phyloP scores from a whole-genome alignment of 2,113 vertebrate species.

The Melanostigma gelatinosum region DNA sequence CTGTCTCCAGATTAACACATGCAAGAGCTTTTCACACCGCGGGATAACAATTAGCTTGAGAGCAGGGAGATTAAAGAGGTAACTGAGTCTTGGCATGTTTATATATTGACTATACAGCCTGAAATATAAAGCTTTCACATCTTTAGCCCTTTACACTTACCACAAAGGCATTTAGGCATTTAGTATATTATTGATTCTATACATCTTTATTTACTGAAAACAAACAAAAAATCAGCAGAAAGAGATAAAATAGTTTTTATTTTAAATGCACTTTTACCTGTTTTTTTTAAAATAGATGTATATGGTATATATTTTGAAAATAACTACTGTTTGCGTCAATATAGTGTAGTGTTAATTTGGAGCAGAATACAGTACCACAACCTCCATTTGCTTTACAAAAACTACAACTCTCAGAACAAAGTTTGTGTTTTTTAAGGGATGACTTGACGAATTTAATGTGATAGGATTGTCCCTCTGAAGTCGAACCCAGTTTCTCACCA shows the following conservation, averaged over 20 bases:
- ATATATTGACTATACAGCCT: neutral
- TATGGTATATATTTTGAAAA: neutral
- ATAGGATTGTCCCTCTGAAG: conserved; percentile 21
- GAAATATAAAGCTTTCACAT: neutral
- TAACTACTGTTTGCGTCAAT: neutral
- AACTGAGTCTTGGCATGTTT: neutral
- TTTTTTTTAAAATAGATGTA: neutral
- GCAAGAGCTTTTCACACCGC: conserved; percentile 19
- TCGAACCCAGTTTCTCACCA: conserved; percentile 57
- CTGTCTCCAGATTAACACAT: conserved; percentile 27
- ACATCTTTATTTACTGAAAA: conserved; percentile 11
- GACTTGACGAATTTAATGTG: conserved; percentile 40
- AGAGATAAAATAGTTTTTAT: neutral
- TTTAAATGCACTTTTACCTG: conserved; percentile 8
- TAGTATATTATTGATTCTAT: neutral
- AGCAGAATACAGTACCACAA: neutral
- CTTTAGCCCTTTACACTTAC: neutral
- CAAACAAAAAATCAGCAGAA: neutral
- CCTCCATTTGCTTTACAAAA: neutral
- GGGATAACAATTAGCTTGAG: conserved; percentile 40
- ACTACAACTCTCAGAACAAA: conserved; percentile 8
- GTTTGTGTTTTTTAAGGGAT: neutral
- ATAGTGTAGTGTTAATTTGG: neutral
- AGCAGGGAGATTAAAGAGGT: conserved; percentile 16
- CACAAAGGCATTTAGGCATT: neutral